These are phyloP conservation scores for Dryas iulia DNA, from an alignment of 1,140 invertebrate species.

Conservation along the genomic window DNA sequence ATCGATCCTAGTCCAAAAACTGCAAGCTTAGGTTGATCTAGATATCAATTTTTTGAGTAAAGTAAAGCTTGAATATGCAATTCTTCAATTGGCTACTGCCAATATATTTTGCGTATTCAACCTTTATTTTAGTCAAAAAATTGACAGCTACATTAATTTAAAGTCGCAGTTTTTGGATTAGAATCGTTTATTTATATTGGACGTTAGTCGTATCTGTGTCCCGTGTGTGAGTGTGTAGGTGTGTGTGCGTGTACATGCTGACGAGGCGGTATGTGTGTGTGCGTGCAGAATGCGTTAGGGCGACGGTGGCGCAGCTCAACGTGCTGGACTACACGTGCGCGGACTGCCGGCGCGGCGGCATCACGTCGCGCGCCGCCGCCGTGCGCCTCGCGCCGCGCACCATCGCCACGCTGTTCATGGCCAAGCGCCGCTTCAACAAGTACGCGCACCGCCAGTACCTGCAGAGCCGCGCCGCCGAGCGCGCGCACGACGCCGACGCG, in stretches of 20 bases:
- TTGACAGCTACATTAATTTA: too few relatives aligned
- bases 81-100: too few relatives aligned
- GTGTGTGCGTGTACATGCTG: background rate
- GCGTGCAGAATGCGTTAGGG: constrained; percentile 72
- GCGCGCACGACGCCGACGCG: constrained; percentile 39
- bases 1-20: too few relatives aligned
- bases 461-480: constrained; percentile 45
- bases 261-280: background rate
- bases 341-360: constrained; percentile 71
- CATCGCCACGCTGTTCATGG: constrained; percentile 76
- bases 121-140: too few relatives aligned
- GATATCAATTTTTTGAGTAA: too few relatives aligned
- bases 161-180: too few relatives aligned
- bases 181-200: too few relatives aligned
- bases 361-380: constrained; percentile 72
- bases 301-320: constrained; percentile 58
- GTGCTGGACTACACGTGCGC: constrained; percentile 77
- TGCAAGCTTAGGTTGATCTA: too few relatives aligned
- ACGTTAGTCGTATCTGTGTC: background rate
- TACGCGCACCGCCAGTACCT: constrained; percentile 75
- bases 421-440: constrained; percentile 76
- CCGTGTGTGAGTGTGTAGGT: background rate
- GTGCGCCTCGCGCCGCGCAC: constrained; percentile 70
- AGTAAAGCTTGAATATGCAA: too few relatives aligned
- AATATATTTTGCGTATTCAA: too few relatives aligned